Evolutionary conservation across 2,888 invertebrate genomes (phyloP).

Genomic region (Zele albiditarsus): DNA sequence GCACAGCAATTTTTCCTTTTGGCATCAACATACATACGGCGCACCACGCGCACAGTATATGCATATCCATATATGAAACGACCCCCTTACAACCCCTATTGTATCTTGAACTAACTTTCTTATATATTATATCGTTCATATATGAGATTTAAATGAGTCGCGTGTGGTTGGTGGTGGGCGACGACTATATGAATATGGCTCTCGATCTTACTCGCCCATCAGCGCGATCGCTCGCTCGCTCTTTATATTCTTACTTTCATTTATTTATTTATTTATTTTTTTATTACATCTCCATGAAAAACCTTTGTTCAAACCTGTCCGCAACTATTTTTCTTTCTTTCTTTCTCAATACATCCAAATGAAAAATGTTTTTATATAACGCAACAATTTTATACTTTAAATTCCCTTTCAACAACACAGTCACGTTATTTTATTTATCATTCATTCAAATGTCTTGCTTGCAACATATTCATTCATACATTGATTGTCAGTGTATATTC

Average conservation of each 20-base stretch:
- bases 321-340: constrained; percentile 19
- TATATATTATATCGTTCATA: background rate
- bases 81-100: constrained; percentile 9
- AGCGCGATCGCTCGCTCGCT: background rate
- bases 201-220: constrained; percentile 35
- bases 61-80: constrained; percentile 13
- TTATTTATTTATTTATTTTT: constrained; percentile 1
- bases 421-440: constrained; percentile 1
- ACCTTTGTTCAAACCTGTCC: constrained; percentile 27
- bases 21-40: constrained; percentile 46
- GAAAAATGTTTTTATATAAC: constrained; percentile 29
- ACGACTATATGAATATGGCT: constrained; percentile 36
- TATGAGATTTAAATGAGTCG: constrained; percentile 46
- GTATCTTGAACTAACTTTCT: background rate
- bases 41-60: constrained; percentile 9
- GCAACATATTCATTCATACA: background rate
- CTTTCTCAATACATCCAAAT: background rate
- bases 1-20: constrained; percentile 61
- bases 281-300: constrained; percentile 11
- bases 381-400: constrained; percentile 17
- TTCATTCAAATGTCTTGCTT: background rate
- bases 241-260: constrained; percentile 3
- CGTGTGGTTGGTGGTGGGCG: constrained; percentile 39
- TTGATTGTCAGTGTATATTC: background rate
- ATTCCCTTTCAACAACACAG: constrained; percentile 10